A percentile compares a stretch with the other conserved stretches of the same genome.
phyloP scores from a whole-genome alignment of 2,797 vertebrate species.

The Setipinna tenuifilis region DNA sequence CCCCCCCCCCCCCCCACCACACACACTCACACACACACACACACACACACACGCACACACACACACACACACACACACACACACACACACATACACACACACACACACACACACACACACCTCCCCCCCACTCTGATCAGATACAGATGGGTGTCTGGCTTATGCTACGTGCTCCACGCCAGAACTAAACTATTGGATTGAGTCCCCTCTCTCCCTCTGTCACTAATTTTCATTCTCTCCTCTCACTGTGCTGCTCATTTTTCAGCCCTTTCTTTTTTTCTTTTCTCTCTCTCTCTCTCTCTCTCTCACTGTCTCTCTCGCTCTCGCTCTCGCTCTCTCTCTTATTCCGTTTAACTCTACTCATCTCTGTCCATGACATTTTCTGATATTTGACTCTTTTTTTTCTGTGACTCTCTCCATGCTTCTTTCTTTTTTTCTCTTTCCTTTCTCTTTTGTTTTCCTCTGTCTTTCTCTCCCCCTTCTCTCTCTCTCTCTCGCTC shows the following conservation, averaged over 20 bases:
- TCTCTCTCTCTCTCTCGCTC: not conserved
- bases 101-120: too few relatives aligned
- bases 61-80: too few relatives aligned
- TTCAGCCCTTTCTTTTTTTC: not conserved
- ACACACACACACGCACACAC: too few relatives aligned
- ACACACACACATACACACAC: too few relatives aligned
- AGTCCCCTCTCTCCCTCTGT: constrained; percentile 11
- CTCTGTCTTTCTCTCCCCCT: not conserved
- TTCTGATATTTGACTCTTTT: too few relatives aligned
- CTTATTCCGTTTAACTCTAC: too few relatives aligned
- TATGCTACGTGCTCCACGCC: constrained; percentile 3
- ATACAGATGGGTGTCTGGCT: constrained; percentile 62
- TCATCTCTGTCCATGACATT: too few relatives aligned
- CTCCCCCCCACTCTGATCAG: not conserved
- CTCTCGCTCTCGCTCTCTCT: not conserved
- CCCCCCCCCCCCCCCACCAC: too few relatives aligned
- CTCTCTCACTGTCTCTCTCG: not conserved
- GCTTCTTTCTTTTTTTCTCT: not conserved
- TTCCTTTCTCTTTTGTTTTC: not conserved
- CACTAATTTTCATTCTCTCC: constrained; percentile 11
- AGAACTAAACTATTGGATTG: constrained; percentile 17
- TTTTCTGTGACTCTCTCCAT: not conserved
- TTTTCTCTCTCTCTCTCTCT: not conserved
- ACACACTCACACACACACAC: too few relatives aligned
- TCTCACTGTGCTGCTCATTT: not conserved